Evolutionary conservation across 1,140 invertebrate genomes (phyloP).

Genomic region (Drosophila santomea): DNA sequence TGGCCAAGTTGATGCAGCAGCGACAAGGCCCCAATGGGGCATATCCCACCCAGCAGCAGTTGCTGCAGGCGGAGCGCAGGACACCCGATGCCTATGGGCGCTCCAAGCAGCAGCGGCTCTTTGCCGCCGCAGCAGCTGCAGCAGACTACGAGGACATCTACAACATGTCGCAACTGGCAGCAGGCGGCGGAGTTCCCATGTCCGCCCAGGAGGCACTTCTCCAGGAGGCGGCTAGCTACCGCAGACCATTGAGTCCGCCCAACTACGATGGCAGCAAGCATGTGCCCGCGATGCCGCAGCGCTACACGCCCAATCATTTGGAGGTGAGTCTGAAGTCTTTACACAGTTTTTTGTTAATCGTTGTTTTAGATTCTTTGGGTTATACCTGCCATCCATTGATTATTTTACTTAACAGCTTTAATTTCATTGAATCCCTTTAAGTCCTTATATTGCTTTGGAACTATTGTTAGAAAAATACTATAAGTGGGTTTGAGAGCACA

Average conservation of each 20-base stretch:
- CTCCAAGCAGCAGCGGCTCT: constrained; percentile 86
- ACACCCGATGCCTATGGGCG: constrained; percentile 93
- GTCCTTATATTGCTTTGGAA: no score
- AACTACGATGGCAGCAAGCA: constrained; percentile 84
- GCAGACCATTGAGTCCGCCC: constrained; percentile 84
- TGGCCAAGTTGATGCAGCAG: constrained; percentile 81
- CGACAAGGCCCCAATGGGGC: constrained; percentile 36
- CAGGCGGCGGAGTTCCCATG: constrained; percentile 19
- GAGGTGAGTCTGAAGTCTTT: constrained; percentile 70
- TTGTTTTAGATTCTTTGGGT: no score
- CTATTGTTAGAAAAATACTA: not conserved
- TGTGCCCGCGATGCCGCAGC: constrained; percentile 76
- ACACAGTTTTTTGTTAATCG: no score
- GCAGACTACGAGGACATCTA: constrained; percentile 94
- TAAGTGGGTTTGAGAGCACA: not conserved
- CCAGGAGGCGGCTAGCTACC: constrained; percentile 81
- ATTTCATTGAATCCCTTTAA: no score
- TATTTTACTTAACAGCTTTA: no score
- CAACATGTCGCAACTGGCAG: constrained; percentile 77
- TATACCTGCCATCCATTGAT: no score
- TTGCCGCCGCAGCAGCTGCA: constrained; percentile 69
- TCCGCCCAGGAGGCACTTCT: constrained; percentile 73
- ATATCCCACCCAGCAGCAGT: constrained; percentile 61
- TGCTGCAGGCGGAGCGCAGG: constrained; percentile 87
- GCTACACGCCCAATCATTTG: constrained; percentile 82